Conservation (phyloP, 2,113 vertebrate species). For the Cyanocitta stelleri region DNA sequence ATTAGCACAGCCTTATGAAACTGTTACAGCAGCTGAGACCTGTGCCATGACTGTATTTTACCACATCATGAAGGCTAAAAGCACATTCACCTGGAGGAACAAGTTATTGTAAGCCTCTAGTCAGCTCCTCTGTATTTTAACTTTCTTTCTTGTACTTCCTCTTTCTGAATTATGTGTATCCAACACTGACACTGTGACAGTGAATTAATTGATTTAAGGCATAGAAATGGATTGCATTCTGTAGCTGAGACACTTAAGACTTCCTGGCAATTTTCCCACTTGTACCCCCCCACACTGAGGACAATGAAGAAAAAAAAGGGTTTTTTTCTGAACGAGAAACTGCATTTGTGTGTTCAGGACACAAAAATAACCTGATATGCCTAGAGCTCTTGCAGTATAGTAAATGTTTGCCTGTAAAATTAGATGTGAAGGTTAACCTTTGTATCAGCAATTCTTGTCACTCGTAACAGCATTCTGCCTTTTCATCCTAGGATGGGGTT, state of each 20-base stretch:
- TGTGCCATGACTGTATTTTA: neutral
- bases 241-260: neutral
- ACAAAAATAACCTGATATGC: constrained; percentile 2
- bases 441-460: constrained; percentile 30
- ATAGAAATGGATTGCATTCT: neutral
- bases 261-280: neutral
- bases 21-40: neutral
- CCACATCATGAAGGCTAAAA: neutral
- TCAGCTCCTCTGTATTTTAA: neutral
- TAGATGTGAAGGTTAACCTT: constrained; percentile 12
- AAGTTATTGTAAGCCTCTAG: neutral
- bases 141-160: neutral
- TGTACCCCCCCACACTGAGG: neutral
- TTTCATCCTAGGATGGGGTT: neutral
- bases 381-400: constrained; percentile 1
- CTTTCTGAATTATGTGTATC: neutral
- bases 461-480: constrained; percentile 25
- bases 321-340: neutral
- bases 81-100: neutral
- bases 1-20: neutral
- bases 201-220: neutral
- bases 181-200: neutral
- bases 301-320: neutral
- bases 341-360: constrained; percentile 1
- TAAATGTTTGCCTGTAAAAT: constrained; percentile 29